phyloP scores from a whole-genome alignment of 2,113 vertebrate genomes.

The Athene cunicularia region DNA sequence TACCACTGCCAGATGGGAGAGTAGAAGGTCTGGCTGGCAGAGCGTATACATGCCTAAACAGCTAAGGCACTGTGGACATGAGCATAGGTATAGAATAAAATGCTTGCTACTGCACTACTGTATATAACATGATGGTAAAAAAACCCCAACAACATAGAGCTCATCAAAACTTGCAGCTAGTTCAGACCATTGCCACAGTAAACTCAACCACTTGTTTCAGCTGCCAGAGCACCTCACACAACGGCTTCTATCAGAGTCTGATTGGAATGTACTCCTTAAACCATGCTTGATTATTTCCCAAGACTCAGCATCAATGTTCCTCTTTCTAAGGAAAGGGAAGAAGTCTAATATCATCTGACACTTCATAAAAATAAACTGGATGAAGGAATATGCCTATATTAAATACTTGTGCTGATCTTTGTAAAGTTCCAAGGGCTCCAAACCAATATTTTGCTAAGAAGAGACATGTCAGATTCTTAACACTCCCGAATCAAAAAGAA shows the following conservation, averaged over 20 bases:
- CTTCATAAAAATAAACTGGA: neutral
- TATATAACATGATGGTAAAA: neutral
- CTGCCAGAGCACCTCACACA: neutral
- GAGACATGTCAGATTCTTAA: neutral
- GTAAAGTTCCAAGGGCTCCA: neutral
- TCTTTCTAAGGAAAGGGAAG: neutral
- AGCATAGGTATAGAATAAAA: neutral
- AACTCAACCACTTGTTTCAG: neutral
- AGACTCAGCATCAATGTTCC: neutral
- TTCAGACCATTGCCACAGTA: neutral
- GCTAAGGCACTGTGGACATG: neutral
- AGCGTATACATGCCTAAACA: neutral
- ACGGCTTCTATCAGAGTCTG: neutral
- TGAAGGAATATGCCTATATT: neutral
- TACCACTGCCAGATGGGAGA: neutral
- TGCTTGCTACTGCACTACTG: neutral
- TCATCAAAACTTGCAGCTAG: neutral
- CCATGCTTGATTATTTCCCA: neutral
- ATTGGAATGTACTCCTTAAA: neutral
- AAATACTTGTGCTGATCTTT: neutral
- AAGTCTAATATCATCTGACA: neutral
- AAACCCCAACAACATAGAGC: neutral
- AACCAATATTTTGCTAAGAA: neutral
- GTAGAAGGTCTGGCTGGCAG: neutral
- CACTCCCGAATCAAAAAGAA: neutral